A percentile compares a stretch with the other conserved stretches of the same genome.
These are phyloP conservation scores for Parasteatoda lunata DNA, from an alignment of 2,888 invertebrate genomes.

Conservation along the genomic window DNA sequence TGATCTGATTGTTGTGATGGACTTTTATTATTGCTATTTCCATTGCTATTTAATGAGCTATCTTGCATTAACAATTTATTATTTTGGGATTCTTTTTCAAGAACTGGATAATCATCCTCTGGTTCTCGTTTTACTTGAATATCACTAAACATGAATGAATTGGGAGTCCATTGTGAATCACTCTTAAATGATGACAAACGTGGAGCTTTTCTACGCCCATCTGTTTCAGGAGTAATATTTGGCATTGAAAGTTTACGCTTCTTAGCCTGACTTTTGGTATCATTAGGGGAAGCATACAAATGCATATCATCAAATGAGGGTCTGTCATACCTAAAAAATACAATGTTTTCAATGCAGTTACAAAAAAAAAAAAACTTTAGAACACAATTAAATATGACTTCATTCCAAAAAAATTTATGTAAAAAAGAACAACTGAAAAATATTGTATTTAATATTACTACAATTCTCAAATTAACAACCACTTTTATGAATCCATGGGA, in stretches of 20 bases:
- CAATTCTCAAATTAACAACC: too few relatives aligned
- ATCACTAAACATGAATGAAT: slow-evolving; percentile 38
- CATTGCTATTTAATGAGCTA: slow-evolving; percentile 14
- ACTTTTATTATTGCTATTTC: slow-evolving; percentile 17
- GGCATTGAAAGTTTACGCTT: slow-evolving; percentile 48
- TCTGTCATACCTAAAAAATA: slow-evolving; percentile 42
- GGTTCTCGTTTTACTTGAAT: slow-evolving; percentile 54
- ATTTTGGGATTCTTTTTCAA: slow-evolving; percentile 9
- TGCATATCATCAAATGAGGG: slow-evolving; percentile 60
- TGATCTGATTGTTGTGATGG: slow-evolving; percentile 5
- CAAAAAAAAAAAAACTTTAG: too few relatives aligned
- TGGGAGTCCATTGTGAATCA: slow-evolving; percentile 61
- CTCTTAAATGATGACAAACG: slow-evolving; percentile 36
- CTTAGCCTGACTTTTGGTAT: slow-evolving; percentile 32
- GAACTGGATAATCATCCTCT: slow-evolving; percentile 34
- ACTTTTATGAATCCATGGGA: too few relatives aligned
- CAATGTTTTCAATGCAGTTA: too few relatives aligned
- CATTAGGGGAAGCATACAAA: slow-evolving; percentile 33
- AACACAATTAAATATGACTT: too few relatives aligned
- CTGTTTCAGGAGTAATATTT: slow-evolving; percentile 32
- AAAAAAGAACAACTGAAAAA: too few relatives aligned
- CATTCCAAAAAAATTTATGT: too few relatives aligned
- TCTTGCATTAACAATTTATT: slow-evolving; percentile 8
- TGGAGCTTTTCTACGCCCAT: slow-evolving; percentile 39
- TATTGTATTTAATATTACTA: too few relatives aligned